Base-by-base conservation (phyloP, 2,797 vertebrate species). In the Tokudaia tokunoshimensis region DNA sequence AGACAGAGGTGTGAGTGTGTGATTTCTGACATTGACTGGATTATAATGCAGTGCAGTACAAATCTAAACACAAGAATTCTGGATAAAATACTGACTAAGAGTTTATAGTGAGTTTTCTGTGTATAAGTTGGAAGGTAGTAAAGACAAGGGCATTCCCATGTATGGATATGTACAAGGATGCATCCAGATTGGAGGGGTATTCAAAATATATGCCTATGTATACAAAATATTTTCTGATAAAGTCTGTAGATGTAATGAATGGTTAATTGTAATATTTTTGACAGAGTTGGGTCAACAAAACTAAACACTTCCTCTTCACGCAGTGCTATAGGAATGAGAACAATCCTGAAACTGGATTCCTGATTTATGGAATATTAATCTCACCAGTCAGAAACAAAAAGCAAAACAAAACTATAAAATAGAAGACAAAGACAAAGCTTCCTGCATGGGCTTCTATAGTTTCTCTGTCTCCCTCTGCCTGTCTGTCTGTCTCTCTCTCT, bases 331-430 rank as follows among this genome's bases (percentile, higher is more conserved):
- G 37, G 9, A 57, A 47, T 65, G 65, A 44, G 37, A 88, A 10
- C 37, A 47, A 22, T 31, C 34, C 50, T n/a, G 3, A 89, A 44
- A 61, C 29, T 89, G 37, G 20, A 47, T 80, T 93, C 37, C 26
- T 84, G 81, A 84, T 44, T 89, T 89, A 17, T 86, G 37, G 50
- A 93, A 91, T 24, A 55, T 81, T 83, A 55, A 90, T 67, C 29
- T 95, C 79, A 76, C 74, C 37, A 75, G 74, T 9, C 47, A 78
- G 44, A 37, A 90, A n/a, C n/a, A 78, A 20, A 44, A 41, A 91
- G 57, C 3, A 17, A 11, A 12, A 65, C 22, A 61, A 61, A 65
- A 65, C 65, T 34, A 47, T 74, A 10, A 80, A 93, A 47, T 20
- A 94, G 55, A 88, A 31, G 75, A 41, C 17, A 79, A 85, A 91